These are phyloP conservation scores for Cynoglossus semilaevis DNA, from an alignment of 2,113 vertebrate species.

Conservation along the genomic window DNA sequence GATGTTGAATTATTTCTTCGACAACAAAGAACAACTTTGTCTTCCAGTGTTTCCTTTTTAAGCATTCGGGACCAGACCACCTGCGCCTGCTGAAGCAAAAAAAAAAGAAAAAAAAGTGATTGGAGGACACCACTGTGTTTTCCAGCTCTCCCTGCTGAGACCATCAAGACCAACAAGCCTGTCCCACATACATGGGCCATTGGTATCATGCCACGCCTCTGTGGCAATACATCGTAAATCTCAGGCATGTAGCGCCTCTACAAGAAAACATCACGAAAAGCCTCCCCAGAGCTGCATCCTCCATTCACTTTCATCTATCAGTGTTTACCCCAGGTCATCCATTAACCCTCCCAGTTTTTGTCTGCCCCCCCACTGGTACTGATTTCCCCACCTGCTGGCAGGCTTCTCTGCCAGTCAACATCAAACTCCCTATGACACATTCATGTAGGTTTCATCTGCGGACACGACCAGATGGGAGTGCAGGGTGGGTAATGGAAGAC, in stretches of 20 bases:
- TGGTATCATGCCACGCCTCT: slow-evolving; percentile 42
- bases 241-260: slow-evolving; percentile 17
- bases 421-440: slow-evolving; percentile 12
- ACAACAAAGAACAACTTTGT: too few relatives aligned
- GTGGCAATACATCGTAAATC: slow-evolving; percentile 57
- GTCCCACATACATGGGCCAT: slow-evolving; percentile 28
- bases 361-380: slow-evolving; percentile 12
- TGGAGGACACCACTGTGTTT: slow-evolving; percentile 19
- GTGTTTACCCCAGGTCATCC: slow-evolving; percentile 41
- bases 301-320: slow-evolving; percentile 46
- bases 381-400: slow-evolving; percentile 13
- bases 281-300: slow-evolving; percentile 20
- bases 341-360: slow-evolving; percentile 40
- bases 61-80: slow-evolving; percentile 17
- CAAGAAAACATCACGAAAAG: slow-evolving; percentile 41
- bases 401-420: slow-evolving; percentile 20
- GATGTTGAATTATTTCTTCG: too few relatives aligned
- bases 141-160: slow-evolving; percentile 25
- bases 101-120: neutral
- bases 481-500: slow-evolving; percentile 30
- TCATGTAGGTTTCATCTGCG: slow-evolving; percentile 9
- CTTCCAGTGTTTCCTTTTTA: too few relatives aligned
- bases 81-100: slow-evolving; percentile 28
- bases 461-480: slow-evolving; percentile 26
- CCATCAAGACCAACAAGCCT: slow-evolving; percentile 28